Conservation (phyloP, 2,888 invertebrate genomes). For the Netelia inedita region DNA sequence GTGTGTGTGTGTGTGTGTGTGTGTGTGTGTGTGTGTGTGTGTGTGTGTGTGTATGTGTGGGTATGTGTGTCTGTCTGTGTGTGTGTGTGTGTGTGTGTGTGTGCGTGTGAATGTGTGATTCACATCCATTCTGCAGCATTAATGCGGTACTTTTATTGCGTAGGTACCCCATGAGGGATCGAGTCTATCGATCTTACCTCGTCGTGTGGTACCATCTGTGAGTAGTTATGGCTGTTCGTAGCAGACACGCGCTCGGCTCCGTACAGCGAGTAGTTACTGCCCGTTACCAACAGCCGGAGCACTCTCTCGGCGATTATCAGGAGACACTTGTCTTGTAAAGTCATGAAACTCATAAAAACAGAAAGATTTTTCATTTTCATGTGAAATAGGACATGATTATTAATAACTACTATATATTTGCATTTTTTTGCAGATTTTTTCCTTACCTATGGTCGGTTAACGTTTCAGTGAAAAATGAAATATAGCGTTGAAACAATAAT, state of each 20-base stretch:
- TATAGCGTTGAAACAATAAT: neutral
- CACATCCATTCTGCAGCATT: slow-evolving; percentile 61
- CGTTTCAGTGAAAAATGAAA: neutral
- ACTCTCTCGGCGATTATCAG: neutral
- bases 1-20: neutral
- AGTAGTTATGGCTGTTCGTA: slow-evolving; percentile 10
- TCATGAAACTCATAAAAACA: neutral
- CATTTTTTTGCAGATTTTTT: neutral
- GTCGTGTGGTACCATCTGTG: slow-evolving; percentile 56
- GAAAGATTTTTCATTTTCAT: no score
- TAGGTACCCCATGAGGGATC: slow-evolving; percentile 38
- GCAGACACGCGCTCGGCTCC: neutral
- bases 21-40: neutral
- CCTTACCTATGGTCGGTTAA: neutral
- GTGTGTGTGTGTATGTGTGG: neutral
- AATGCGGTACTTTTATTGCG: slow-evolving; percentile 65
- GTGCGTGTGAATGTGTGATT: neutral
- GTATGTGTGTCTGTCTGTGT: no score
- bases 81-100: neutral
- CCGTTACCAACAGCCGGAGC: slow-evolving; percentile 37
- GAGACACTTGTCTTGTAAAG: neutral
- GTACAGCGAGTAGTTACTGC: neutral
- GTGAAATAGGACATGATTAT: no score
- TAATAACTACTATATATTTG: no score
- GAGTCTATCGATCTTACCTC: slow-evolving; percentile 46